Percentiles rank a stretch among this genome's conserved stretches.
These are phyloP conservation scores for Micromussa lordhowensis DNA, from an alignment of 92 coral and sea anemone genomes.

Conservation along the genomic window DNA sequence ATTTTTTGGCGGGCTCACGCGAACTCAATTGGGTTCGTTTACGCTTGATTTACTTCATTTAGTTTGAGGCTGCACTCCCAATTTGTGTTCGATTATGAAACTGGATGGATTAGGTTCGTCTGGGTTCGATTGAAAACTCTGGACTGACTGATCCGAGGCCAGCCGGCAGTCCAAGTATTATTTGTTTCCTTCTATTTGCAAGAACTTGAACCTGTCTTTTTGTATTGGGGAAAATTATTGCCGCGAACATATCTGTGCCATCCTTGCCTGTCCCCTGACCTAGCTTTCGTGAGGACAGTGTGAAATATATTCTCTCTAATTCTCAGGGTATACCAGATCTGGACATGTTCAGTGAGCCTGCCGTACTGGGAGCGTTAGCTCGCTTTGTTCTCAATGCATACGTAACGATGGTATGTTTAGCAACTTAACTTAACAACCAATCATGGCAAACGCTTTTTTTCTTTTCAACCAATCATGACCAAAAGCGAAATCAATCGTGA, in stretches of 20 bases:
- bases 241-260: not conserved
- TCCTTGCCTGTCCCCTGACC: not conserved
- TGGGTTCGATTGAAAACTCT: not conserved
- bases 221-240: too few species aligned
- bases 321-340: constrained; percentile 97
- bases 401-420: constrained; percentile 86
- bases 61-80: too few species aligned
- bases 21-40: too few species aligned
- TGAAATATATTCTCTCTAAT: not conserved
- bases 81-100: not conserved
- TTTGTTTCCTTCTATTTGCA: too few species aligned
- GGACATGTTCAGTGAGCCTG: constrained; percentile 88
- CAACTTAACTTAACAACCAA: not conserved
- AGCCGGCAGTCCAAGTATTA: too few species aligned
- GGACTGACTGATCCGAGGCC: too few species aligned
- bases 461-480: not conserved
- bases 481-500: not conserved
- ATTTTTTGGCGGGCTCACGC: too few species aligned
- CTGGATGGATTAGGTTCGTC: not conserved
- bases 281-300: too few species aligned
- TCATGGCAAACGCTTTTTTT: not conserved
- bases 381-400: constrained; percentile 89
- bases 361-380: constrained; percentile 90
- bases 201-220: too few species aligned
- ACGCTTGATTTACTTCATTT: too few species aligned